These are phyloP conservation scores for Sorex maritimensis DNA, from an alignment of 2,797 vertebrate species.

Conservation along the genomic window DNA sequence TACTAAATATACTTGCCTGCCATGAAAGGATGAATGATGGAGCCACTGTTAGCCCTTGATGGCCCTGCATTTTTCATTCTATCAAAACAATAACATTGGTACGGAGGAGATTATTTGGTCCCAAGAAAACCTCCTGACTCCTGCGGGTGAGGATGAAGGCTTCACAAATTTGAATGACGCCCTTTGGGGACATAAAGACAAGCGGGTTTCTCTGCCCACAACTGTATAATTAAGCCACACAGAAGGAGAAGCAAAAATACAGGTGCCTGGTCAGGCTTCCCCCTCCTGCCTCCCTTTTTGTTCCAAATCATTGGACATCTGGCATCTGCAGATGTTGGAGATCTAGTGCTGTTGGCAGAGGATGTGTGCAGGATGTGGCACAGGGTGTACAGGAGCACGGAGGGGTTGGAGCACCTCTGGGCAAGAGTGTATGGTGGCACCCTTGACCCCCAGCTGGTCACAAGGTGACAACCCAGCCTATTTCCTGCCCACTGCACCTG, in stretches of 20 bases:
- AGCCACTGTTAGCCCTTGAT: background rate
- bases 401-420: fast-evolving
- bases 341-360: background rate
- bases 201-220: background rate
- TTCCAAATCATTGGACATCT: background rate
- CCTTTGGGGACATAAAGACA: conserved; percentile 46
- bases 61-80: conserved; percentile 64
- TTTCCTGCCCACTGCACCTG: background rate
- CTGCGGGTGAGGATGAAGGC: background rate
- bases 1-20: fast-evolving
- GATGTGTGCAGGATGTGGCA: background rate
- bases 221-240: background rate
- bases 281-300: background rate
- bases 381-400: background rate
- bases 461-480: background rate
- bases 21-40: background rate
- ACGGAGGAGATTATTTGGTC: conserved; percentile 25
- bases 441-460: too few species aligned
- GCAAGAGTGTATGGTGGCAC: background rate
- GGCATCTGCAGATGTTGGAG: background rate
- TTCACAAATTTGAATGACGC: conserved; percentile 69
- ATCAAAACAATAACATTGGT: conserved; percentile 60
- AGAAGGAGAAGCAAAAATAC: background rate
- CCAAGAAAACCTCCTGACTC: conserved; percentile 46
- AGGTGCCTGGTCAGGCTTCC: background rate